Conservation (phyloP, 2,113 vertebrate genomes). For the Ptyas mucosa region DNA sequence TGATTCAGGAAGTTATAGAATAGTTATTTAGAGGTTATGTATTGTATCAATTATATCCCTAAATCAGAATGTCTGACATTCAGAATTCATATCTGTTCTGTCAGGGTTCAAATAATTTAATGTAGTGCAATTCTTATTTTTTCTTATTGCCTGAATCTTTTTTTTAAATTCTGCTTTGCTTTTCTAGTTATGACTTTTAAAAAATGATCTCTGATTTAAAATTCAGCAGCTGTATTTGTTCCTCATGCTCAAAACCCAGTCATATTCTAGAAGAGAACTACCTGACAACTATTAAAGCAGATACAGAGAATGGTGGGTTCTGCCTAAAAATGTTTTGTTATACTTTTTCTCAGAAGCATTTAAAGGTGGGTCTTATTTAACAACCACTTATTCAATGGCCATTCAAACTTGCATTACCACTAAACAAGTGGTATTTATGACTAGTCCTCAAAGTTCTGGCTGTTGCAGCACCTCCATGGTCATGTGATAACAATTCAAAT, state of each 20-base stretch:
- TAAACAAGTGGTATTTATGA: background rate
- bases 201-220: background rate
- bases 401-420: background rate
- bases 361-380: background rate
- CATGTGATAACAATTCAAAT: background rate
- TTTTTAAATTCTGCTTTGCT: background rate
- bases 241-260: background rate
- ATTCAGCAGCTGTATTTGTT: background rate
- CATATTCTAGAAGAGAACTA: background rate
- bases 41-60: background rate
- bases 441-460: background rate
- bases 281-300: background rate
- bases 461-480: background rate
- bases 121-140: background rate
- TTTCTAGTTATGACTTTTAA: background rate
- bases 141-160: background rate
- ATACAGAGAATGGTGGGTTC: background rate
- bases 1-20: background rate
- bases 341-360: background rate
- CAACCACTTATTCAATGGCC: background rate
- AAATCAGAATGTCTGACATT: background rate
- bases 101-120: background rate
- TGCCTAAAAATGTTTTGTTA: background rate
- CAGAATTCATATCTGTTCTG: background rate
- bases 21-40: background rate